Conservation (phyloP, 1,140 invertebrate genomes). For the Orchestia grillus region DNA sequence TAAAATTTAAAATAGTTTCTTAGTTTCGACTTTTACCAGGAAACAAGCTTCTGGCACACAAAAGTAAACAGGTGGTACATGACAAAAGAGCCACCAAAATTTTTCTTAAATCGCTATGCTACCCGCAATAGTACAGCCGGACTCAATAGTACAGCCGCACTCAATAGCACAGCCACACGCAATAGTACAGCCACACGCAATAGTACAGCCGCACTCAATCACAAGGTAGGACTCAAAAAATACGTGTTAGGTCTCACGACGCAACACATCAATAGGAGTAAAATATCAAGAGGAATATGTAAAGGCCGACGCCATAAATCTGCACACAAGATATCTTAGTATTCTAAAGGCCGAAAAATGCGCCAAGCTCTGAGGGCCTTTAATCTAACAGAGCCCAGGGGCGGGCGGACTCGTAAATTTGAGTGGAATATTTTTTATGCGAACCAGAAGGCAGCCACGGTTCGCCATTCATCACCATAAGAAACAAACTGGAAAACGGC, state of each 20-base stretch:
- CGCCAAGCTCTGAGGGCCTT: constrained; percentile 27
- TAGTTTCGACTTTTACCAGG: no score
- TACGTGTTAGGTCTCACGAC: not conserved
- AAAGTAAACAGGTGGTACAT: no score
- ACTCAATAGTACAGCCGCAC: no score
- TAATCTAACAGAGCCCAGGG: constrained; percentile 12
- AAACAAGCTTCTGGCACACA: no score
- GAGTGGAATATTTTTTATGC: constrained; percentile 27
- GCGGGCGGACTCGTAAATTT: constrained; percentile 20
- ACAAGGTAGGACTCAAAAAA: not conserved
- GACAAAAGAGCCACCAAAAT: no score
- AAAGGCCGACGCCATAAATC: not conserved
- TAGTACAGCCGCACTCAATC: not conserved
- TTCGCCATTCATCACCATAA: constrained; percentile 50
- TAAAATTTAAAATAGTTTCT: no score
- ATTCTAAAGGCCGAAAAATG: not conserved
- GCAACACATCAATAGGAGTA: not conserved
- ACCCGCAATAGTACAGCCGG: no score
- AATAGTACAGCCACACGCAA: no score
- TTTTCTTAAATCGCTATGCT: no score
- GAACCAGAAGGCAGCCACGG: constrained; percentile 25
- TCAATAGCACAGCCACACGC: no score
- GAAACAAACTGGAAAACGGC: constrained; percentile 44
- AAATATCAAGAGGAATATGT: not conserved
- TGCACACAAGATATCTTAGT: not conserved